A percentile compares a stretch with the other conserved stretches of the same genome.
phyloP scores from a whole-genome alignment of 2,113 vertebrate species.

The Pelobates fuscus region DNA sequence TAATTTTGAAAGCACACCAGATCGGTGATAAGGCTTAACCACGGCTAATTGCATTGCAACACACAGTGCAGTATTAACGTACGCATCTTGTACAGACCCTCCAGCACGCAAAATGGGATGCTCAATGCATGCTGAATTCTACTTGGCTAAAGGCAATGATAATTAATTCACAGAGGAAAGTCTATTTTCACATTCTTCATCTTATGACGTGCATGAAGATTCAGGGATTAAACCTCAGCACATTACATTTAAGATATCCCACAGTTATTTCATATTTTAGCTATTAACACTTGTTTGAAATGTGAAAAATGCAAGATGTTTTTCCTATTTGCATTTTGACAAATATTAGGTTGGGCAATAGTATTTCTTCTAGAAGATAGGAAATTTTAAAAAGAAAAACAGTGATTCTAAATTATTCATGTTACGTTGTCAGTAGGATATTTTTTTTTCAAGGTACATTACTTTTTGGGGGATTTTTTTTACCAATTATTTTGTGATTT shows the following conservation, averaged over 20 bases:
- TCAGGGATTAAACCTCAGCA: not conserved
- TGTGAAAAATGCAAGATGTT: not conserved
- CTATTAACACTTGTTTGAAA: conserved; percentile 30
- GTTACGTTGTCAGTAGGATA: not conserved
- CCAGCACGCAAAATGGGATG: not conserved
- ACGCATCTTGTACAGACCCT: not conserved
- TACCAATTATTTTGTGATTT: too few relatives aligned
- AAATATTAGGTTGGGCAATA: too few relatives aligned
- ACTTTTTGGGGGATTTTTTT: too few relatives aligned
- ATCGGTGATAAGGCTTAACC: too few relatives aligned
- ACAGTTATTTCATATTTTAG: not conserved
- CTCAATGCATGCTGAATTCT: not conserved
- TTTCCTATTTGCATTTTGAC: too few relatives aligned
- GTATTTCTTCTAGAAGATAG: not conserved
- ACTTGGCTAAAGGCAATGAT: conserved; percentile 13
- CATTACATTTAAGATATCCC: not conserved
- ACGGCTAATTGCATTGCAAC: too few relatives aligned
- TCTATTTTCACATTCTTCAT: conserved; percentile 22
- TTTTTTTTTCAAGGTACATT: not conserved
- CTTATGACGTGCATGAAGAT: not conserved
- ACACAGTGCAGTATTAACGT: too few relatives aligned
- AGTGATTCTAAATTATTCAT: too few relatives aligned
- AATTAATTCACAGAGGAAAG: conserved; percentile 29
- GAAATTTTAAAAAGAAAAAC: too few relatives aligned
- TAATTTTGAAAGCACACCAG: too few relatives aligned